Percentiles rank a stretch among this genome's conserved stretches.
These are phyloP conservation scores for Acanthiza pusilla DNA, from an alignment of 2,797 vertebrate genomes.

Conservation along the genomic window DNA sequence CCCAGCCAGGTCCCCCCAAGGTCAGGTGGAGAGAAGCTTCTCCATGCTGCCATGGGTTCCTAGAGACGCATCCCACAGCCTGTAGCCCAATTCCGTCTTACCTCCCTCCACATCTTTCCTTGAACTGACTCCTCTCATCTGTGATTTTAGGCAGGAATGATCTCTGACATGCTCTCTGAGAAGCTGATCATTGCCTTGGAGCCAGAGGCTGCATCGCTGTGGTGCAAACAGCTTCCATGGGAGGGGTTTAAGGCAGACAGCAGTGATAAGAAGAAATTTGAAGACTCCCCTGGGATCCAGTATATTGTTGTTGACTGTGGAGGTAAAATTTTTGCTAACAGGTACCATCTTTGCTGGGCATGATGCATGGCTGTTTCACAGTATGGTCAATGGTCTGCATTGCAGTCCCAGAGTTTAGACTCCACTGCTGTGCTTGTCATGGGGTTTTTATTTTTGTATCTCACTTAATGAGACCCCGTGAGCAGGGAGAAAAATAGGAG, in stretches of 20 bases:
- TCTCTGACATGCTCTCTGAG: slow-evolving; percentile 1
- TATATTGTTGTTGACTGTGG: slow-evolving; percentile 59
- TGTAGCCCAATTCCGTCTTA: too few relatives aligned
- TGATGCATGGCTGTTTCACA: neutral
- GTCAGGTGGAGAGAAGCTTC: too few relatives aligned
- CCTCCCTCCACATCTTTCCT: neutral
- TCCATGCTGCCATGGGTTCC: too few relatives aligned
- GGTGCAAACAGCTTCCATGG: slow-evolving; percentile 50
- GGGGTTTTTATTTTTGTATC: neutral
- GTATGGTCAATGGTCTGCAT: neutral
- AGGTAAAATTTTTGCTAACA: slow-evolving; percentile 19
- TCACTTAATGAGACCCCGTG: neutral
- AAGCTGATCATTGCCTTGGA: slow-evolving; percentile 57
- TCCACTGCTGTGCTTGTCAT: neutral
- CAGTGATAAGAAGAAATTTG: slow-evolving; percentile 4
- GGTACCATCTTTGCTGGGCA: neutral
- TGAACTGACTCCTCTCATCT: neutral
- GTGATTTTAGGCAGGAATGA: slow-evolving; percentile 50
- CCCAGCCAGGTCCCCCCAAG: too few relatives aligned
- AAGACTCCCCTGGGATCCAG: slow-evolving; percentile 33
- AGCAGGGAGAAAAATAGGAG: neutral
- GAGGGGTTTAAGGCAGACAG: slow-evolving; percentile 26
- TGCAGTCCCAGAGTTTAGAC: neutral
- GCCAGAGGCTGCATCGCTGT: slow-evolving; percentile 30
- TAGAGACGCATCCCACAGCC: too few relatives aligned